These are phyloP conservation scores for Leuciscus idus DNA, from an alignment of 2,113 vertebrate genomes.

Conservation along the genomic window DNA sequence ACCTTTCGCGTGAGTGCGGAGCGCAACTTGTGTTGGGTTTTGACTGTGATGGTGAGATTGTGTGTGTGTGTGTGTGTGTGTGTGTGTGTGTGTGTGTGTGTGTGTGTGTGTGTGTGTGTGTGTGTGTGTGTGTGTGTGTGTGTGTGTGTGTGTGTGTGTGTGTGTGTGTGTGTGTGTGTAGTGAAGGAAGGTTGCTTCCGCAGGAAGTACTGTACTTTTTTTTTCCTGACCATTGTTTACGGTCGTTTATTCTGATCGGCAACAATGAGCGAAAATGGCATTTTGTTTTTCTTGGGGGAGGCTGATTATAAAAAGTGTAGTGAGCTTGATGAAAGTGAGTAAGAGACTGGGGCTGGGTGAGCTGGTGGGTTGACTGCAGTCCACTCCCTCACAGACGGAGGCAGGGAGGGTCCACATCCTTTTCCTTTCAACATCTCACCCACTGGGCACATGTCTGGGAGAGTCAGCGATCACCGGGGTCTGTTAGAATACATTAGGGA, in stretches of 20 bases:
- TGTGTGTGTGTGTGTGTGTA: conserved; percentile 37
- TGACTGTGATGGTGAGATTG: conserved; percentile 46
- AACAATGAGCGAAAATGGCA: conserved; percentile 75
- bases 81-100: conserved; percentile 35
- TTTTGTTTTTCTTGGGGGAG: conserved; percentile 71
- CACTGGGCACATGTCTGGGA: conserved; percentile 15
- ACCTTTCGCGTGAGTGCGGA: conserved; percentile 24
- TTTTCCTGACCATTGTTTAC: conserved; percentile 68
- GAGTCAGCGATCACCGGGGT: not conserved
- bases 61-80: conserved; percentile 23
- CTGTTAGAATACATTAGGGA: not conserved
- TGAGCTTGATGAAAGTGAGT: conserved; percentile 39
- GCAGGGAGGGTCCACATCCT: conserved; percentile 38
- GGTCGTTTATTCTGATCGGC: conserved; percentile 69
- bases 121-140: conserved; percentile 35
- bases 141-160: conserved; percentile 35
- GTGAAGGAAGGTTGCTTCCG: conserved; percentile 61
- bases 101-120: conserved; percentile 35
- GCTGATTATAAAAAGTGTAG: conserved; percentile 51
- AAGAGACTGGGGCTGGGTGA: not conserved
- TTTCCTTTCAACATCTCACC: conserved; percentile 32
- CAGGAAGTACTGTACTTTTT: conserved; percentile 68
- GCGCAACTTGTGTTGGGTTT: conserved; percentile 50
- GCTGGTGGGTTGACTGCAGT: not conserved
- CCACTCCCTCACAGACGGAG: not conserved